phyloP scores from a whole-genome alignment of 2,888 invertebrate genomes.

The Drosophila nr. perissopoda region DNA sequence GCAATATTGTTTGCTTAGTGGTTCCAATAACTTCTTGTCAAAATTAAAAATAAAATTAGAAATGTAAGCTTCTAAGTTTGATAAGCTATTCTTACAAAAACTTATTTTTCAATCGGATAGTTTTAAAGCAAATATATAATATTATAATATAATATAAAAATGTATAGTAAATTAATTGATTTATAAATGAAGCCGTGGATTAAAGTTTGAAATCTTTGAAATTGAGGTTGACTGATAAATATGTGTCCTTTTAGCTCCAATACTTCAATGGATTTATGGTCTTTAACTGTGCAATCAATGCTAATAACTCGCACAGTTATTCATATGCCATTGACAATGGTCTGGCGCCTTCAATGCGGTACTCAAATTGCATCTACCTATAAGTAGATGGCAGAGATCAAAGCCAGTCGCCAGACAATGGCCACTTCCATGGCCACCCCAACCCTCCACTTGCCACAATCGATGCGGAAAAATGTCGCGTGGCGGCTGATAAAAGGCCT shows the following conservation, averaged over 20 bases:
- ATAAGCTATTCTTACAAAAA: background rate
- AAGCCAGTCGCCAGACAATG: slow-evolving; percentile 66
- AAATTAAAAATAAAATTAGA: background rate
- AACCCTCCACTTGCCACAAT: slow-evolving; percentile 34
- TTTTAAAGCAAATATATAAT: background rate
- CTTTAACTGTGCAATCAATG: slow-evolving; percentile 14
- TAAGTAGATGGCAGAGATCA: slow-evolving; percentile 63
- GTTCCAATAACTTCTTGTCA: background rate
- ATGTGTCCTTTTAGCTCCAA: background rate
- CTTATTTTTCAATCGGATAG: background rate
- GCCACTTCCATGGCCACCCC: slow-evolving; percentile 32
- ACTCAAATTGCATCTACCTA: slow-evolving; percentile 26
- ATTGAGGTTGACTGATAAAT: slow-evolving; percentile 3
- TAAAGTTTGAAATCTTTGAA: background rate
- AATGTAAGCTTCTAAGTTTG: background rate
- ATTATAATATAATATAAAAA: rapidly evolving
- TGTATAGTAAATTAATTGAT: background rate
- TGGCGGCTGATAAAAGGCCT: slow-evolving; percentile 70
- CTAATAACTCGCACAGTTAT: slow-evolving; percentile 39
- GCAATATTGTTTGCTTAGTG: background rate
- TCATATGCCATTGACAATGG: slow-evolving; percentile 21
- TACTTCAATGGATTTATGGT: background rate
- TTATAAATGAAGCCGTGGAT: background rate
- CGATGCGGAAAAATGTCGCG: slow-evolving; percentile 76
- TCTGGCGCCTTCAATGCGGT: slow-evolving; percentile 33